Percentiles rank a stretch among this genome's conserved stretches.
These are phyloP conservation scores for Crenuchus spilurus DNA, from an alignment of 2,797 vertebrate genomes.

Conservation along the genomic window DNA sequence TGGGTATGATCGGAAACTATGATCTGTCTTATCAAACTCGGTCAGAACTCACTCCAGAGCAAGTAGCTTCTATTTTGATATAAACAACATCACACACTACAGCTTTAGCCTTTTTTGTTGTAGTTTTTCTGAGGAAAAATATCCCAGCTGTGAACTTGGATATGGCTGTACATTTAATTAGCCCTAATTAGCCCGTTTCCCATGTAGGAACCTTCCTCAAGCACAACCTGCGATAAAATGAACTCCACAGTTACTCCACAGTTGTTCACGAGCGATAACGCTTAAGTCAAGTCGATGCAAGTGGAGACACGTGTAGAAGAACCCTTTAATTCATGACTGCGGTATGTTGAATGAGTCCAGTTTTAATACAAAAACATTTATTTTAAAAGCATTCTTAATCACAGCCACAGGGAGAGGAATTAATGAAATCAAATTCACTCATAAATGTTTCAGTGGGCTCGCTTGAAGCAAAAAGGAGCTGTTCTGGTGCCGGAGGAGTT, in stretches of 20 bases:
- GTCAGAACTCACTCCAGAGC: not conserved
- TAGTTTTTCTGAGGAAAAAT: not conserved
- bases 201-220: not conserved
- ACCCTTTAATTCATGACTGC: not conserved
- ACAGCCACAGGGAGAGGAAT: not conserved
- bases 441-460: conserved; percentile 24
- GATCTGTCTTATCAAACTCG: conserved; percentile 14
- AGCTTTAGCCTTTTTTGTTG: not conserved
- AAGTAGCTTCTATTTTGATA: not conserved
- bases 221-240: not conserved
- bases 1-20: not conserved
- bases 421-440: conserved; percentile 16
- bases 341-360: not conserved
- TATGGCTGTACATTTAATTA: not conserved
- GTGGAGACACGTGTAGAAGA: not conserved
- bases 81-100: not conserved
- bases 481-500: not conserved
- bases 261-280: not conserved
- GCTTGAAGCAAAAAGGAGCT: not conserved
- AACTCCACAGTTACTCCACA: too few relatives aligned
- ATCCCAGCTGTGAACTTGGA: not conserved
- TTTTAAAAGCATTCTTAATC: conserved; percentile 34
- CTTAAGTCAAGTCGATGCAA: conserved; percentile 19
- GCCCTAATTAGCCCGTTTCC: conserved; percentile 9
- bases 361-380: conserved; percentile 19